Conservation (phyloP, 2,113 vertebrate species). For the Equus quagga region DNA sequence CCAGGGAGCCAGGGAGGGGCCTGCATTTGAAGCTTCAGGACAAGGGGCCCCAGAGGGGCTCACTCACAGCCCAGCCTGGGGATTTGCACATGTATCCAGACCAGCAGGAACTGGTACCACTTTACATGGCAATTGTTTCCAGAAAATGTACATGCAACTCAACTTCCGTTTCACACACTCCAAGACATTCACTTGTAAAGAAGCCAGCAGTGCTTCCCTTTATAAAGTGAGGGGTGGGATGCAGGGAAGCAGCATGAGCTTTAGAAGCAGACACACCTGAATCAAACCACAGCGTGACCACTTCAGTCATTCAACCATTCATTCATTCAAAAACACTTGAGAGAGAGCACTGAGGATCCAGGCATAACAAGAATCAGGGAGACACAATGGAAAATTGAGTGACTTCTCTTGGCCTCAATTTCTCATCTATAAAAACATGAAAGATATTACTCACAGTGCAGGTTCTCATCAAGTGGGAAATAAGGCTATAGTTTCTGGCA, state of each 20-base stretch:
- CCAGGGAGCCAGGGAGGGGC: background rate
- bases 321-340: background rate
- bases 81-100: background rate
- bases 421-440: background rate
- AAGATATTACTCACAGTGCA: background rate
- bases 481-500: background rate
- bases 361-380: background rate
- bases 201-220: background rate
- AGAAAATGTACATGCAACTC: background rate
- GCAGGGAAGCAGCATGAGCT: background rate
- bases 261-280: background rate
- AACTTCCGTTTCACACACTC: background rate
- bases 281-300: background rate
- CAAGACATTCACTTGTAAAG: background rate
- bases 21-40: background rate
- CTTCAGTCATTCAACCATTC: background rate
- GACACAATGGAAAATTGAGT: background rate
- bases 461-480: background rate
- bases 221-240: background rate
- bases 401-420: background rate
- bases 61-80: background rate
- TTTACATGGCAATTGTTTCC: rapidly evolving
- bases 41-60: background rate
- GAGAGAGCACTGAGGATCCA: background rate
- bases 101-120: background rate